Percentiles rank a stretch among this genome's conserved stretches.
These are phyloP conservation scores for Radopholus similis DNA, from an alignment of 1,140 invertebrate species.

Conservation along the genomic window DNA sequence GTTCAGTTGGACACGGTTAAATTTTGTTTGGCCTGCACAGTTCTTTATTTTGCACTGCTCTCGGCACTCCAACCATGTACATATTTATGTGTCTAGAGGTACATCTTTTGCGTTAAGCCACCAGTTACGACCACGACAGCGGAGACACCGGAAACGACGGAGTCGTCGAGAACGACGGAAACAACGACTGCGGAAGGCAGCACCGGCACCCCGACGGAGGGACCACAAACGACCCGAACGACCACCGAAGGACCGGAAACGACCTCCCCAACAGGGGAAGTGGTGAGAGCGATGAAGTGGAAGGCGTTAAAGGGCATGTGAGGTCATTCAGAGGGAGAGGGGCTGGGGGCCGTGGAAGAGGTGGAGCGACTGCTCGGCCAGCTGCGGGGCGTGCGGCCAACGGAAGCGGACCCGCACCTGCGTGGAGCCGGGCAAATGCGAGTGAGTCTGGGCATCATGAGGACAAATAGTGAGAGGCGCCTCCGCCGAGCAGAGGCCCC, in stretches of 20 bases:
- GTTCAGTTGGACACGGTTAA: too few species aligned
- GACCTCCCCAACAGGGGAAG: not conserved
- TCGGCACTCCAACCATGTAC: too few species aligned
- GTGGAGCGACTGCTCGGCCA: conserved; percentile 43
- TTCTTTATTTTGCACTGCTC: too few species aligned
- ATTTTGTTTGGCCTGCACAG: too few species aligned
- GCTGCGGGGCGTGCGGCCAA: conserved; percentile 50
- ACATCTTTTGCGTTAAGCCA: not conserved
- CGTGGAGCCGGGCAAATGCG: conserved; percentile 42
- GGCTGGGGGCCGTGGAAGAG: conserved; percentile 14
- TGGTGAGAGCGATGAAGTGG: not conserved
- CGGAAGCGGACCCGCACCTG: conserved; percentile 45
- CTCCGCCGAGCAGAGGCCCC: not conserved
- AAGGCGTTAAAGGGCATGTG: not conserved
- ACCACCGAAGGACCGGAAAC: conserved; percentile 17
- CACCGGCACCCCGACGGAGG: conserved; percentile 19
- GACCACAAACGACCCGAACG: conserved; percentile 17
- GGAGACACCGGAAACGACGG: conserved; percentile 6
- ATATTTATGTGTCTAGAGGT: too few species aligned
- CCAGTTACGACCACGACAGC: not conserved
- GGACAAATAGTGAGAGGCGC: not conserved
- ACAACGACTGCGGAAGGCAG: conserved; percentile 1
- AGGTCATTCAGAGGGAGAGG: not conserved
- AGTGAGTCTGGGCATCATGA: conserved; percentile 26
- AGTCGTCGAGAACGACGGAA: conserved; percentile 19